phyloP scores from a whole-genome alignment of 2,113 vertebrate species.

The Grus americana region DNA sequence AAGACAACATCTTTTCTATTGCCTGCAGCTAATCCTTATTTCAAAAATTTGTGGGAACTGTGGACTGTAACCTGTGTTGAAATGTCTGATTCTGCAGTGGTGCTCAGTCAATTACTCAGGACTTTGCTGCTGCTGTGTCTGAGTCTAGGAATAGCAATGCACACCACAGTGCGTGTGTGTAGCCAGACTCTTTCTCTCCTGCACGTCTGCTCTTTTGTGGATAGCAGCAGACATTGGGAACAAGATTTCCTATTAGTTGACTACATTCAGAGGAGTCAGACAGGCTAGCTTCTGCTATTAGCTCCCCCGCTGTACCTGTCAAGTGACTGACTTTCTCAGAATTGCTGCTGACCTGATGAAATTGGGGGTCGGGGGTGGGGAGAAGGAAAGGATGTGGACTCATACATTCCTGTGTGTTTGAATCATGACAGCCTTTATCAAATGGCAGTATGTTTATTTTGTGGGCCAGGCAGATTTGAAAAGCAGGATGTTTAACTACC shows the following conservation, averaged over 20 bases:
- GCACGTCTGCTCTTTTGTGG: not conserved
- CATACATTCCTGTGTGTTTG: not conserved
- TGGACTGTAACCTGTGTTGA: not conserved
- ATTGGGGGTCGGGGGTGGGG: accelerated
- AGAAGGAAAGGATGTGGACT: not conserved
- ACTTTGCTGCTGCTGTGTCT: not conserved
- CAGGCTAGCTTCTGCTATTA: not conserved
- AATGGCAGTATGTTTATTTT: not conserved
- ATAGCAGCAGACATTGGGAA: not conserved
- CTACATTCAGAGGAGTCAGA: not conserved
- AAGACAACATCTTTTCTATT: not conserved
- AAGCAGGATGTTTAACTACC: not conserved
- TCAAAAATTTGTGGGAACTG: not conserved
- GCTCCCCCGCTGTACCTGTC: not conserved
- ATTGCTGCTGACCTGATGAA: not conserved
- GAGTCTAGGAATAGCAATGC: not conserved
- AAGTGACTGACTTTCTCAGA: not conserved
- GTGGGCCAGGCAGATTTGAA: not conserved
- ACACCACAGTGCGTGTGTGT: accelerated
- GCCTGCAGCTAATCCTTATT: not conserved
- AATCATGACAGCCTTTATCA: not conserved
- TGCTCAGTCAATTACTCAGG: not conserved
- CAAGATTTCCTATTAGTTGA: not conserved
- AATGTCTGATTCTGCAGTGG: not conserved
- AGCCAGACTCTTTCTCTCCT: not conserved